A percentile compares a stretch with the other conserved stretches of the same genome.
Evolutionary conservation across 2,113 vertebrate species (phyloP).

Genomic region (Apaloderma vittatum): DNA sequence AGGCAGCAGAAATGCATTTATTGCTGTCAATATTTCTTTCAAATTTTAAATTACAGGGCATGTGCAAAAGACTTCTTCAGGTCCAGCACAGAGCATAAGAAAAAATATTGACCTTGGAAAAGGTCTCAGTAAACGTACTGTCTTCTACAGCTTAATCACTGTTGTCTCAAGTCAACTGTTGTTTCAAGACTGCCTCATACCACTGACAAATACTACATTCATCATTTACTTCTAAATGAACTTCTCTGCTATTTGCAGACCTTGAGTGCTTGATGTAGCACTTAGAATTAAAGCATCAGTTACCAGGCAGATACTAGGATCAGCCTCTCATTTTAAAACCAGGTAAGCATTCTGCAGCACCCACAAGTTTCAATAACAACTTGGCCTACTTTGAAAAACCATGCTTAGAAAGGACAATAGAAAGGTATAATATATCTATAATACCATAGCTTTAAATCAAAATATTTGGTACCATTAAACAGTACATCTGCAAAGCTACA

Average conservation of each 20-base stretch:
- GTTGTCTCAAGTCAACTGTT: neutral
- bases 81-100: neutral
- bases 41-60: conserved; percentile 42
- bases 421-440: neutral
- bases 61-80: conserved; percentile 30
- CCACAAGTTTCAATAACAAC: neutral
- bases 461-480: neutral
- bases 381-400: neutral
- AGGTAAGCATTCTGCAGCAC: neutral
- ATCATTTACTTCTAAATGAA: neutral
- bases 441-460: neutral
- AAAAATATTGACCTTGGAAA: conserved; percentile 42
- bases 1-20: neutral
- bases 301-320: neutral
- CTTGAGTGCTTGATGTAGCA: neutral
- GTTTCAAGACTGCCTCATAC: neutral
- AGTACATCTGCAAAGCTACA: neutral
- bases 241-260: neutral
- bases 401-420: neutral
- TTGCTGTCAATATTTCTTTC: conserved; percentile 15
- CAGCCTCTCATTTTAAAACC: neutral
- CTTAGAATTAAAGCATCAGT: neutral
- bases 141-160: neutral
- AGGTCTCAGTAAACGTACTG: neutral
- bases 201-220: neutral